A percentile compares a stretch with the other conserved stretches of the same genome.
phyloP scores from a whole-genome alignment of 2,797 vertebrate species.

The Chelmon rostratus region DNA sequence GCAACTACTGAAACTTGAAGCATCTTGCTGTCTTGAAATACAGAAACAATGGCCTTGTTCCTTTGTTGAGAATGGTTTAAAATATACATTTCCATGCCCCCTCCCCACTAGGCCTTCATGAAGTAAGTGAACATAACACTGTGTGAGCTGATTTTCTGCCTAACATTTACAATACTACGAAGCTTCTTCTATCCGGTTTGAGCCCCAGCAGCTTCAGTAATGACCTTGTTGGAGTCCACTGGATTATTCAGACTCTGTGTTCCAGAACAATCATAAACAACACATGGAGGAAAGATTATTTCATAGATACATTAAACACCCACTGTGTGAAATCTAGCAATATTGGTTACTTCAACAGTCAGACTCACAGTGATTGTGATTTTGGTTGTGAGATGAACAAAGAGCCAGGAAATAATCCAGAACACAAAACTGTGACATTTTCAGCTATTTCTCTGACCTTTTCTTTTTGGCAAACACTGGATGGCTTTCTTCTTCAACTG shows the following conservation, averaged over 20 bases:
- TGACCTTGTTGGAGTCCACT: constrained; percentile 52
- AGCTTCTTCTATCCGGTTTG: constrained; percentile 40
- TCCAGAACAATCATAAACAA: neutral
- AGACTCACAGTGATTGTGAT: neutral
- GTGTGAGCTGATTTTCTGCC: constrained; percentile 11
- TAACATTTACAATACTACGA: constrained; percentile 36
- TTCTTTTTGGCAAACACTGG: neutral
- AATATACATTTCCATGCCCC: constrained; percentile 64
- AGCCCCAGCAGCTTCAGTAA: constrained; percentile 15
- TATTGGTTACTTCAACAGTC: neutral
- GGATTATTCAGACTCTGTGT: neutral
- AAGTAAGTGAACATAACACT: constrained; percentile 69
- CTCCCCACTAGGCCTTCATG: constrained; percentile 48
- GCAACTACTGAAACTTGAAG: constrained; percentile 77
- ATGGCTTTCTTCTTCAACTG: too few relatives aligned
- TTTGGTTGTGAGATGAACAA: too few relatives aligned
- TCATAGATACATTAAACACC: neutral
- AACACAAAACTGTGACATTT: neutral
- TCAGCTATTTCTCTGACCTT: neutral
- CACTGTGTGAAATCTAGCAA: neutral
- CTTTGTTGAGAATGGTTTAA: constrained; percentile 73
- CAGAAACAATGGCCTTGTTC: constrained; percentile 67
- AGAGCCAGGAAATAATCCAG: neutral
- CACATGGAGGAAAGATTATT: neutral
- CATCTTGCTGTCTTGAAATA: constrained; percentile 61